phyloP scores from a whole-genome alignment of 2,888 invertebrate genomes.

The Plagodis dolabraria region DNA sequence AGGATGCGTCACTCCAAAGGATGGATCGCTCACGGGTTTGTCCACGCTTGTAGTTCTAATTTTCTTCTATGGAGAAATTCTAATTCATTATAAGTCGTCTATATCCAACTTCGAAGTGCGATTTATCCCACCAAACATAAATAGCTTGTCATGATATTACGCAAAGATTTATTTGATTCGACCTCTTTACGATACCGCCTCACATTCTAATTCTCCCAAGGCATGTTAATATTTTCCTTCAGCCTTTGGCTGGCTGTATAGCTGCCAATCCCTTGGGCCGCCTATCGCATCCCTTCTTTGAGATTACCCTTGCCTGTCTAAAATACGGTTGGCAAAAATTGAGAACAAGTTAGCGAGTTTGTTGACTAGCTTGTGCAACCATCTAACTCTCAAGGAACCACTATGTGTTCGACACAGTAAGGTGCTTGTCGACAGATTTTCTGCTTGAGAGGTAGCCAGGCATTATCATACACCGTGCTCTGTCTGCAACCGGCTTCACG shows the following conservation, averaged over 20 bases:
- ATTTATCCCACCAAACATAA: too few species aligned
- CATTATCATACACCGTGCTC: too few species aligned
- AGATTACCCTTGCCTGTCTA: constrained; percentile 54
- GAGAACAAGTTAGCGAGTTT: constrained; percentile 18
- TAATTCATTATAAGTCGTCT: too few species aligned
- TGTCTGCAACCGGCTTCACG: too few species aligned
- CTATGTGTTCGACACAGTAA: too few species aligned
- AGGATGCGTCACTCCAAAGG: too few species aligned
- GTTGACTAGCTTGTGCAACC: not conserved
- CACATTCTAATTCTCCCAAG: constrained; percentile 29
- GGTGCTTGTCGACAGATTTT: too few species aligned
- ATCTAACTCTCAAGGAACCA: not conserved
- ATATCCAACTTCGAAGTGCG: too few species aligned
- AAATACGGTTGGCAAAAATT: constrained; percentile 33
- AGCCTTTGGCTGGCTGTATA: constrained; percentile 43
- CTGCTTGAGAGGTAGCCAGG: too few species aligned
- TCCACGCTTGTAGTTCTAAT: too few species aligned
- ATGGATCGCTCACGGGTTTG: too few species aligned
- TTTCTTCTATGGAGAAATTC: too few species aligned
- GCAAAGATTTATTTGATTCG: constrained; percentile 38
- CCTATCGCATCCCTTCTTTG: constrained; percentile 61
- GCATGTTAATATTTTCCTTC: constrained; percentile 58
- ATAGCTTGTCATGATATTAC: not conserved
- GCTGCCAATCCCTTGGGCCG: constrained; percentile 58
- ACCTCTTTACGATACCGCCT: constrained; percentile 27